Conservation (phyloP, 2,797 vertebrate genomes). For the Selene dorsalis region DNA sequence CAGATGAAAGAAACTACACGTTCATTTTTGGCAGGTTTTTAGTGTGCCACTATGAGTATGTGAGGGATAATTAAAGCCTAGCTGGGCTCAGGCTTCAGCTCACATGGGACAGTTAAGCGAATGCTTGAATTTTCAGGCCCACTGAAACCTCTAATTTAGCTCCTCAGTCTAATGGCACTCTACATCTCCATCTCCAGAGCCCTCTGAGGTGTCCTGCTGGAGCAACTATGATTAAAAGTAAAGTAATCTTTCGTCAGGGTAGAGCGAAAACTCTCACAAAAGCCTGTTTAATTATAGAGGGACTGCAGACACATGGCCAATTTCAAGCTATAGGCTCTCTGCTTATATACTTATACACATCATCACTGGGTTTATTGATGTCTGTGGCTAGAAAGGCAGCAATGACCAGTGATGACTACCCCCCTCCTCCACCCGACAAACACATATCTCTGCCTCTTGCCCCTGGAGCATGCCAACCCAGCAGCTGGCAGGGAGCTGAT, state of each 20-base stretch:
- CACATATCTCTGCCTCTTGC: conserved; percentile 58
- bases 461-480: conserved; percentile 70
- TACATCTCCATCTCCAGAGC: conserved; percentile 70
- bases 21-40: conserved; percentile 41
- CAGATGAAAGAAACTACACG: conserved; percentile 44
- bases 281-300: conserved; percentile 72
- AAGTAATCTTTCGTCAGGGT: conserved; percentile 67
- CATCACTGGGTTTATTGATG: conserved; percentile 66
- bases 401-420: conserved; percentile 67
- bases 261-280: conserved; percentile 61
- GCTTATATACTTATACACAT: conserved; percentile 41
- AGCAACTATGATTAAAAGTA: conserved; percentile 75
- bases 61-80: conserved; percentile 69
- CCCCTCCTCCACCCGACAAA: conserved; percentile 49
- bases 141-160: conserved; percentile 75
- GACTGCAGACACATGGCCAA: conserved; percentile 54
- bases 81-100: conserved; percentile 55
- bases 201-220: conserved; percentile 61
- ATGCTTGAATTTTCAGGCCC: conserved; percentile 71
- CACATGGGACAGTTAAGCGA: conserved; percentile 67
- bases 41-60: conserved; percentile 32
- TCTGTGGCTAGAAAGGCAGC: conserved; percentile 63
- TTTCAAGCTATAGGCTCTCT: conserved; percentile 57
- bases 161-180: conserved; percentile 70
- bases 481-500: conserved; percentile 80